Percentiles rank a stretch among this genome's conserved stretches.
These are phyloP conservation scores for Oryzias celebensis DNA, from an alignment of 2,113 vertebrate genomes.

Conservation along the genomic window DNA sequence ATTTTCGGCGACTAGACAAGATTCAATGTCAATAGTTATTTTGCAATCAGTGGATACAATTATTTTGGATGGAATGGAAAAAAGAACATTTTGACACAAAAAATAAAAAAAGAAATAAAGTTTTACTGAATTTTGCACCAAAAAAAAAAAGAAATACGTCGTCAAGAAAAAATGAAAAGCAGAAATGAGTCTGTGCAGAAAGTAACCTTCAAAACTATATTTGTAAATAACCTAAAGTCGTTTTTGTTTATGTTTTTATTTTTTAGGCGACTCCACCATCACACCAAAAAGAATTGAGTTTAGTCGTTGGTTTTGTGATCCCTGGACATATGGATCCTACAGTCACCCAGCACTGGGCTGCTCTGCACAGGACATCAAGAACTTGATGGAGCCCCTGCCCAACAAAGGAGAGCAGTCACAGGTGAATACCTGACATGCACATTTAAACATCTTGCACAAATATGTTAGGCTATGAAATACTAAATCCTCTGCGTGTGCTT, in stretches of 20 bases:
- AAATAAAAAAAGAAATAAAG: too few relatives aligned
- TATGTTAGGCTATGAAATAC: neutral
- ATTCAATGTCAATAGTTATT: too few relatives aligned
- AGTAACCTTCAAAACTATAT: too few relatives aligned
- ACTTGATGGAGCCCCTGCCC: conserved; percentile 85
- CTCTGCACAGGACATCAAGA: conserved; percentile 80
- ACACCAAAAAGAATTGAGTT: conserved; percentile 76
- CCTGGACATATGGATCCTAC: conserved; percentile 89
- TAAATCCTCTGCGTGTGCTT: conserved; percentile 1
- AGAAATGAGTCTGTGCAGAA: too few relatives aligned
- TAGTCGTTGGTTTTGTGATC: conserved; percentile 85
- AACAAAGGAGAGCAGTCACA: conserved; percentile 53
- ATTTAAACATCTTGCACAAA: neutral
- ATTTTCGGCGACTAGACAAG: too few relatives aligned
- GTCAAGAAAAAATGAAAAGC: too few relatives aligned
- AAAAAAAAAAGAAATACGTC: too few relatives aligned
- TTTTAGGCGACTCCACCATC: conserved; percentile 82
- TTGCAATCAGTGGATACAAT: too few relatives aligned
- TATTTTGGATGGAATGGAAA: too few relatives aligned
- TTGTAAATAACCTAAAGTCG: too few relatives aligned
- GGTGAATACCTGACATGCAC: conserved; percentile 64
- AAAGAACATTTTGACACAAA: too few relatives aligned
- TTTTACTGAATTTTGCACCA: too few relatives aligned
- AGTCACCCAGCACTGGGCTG: conserved; percentile 82
- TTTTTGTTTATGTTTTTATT: neutral